Conservation (phyloP, 2,113 vertebrate species). For the Alexandromys fortis region DNA sequence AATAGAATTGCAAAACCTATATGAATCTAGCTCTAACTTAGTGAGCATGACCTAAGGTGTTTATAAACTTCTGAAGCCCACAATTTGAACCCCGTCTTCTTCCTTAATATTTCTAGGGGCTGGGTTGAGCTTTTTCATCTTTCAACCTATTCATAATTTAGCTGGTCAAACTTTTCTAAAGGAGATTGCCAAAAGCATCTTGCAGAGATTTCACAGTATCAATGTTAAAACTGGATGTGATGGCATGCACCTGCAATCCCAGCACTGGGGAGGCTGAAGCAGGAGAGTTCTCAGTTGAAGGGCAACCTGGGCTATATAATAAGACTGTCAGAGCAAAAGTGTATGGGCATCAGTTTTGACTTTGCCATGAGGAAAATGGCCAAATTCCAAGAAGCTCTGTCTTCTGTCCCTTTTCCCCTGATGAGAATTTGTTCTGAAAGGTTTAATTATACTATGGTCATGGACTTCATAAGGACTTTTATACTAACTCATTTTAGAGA, state of each 20-base stretch:
- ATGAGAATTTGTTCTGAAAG: slow-evolving; percentile 4
- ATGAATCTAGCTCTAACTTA: neutral
- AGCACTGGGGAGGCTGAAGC: neutral
- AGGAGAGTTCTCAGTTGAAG: neutral
- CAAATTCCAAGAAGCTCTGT: neutral
- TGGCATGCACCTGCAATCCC: neutral
- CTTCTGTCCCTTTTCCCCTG: neutral
- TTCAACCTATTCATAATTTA: neutral
- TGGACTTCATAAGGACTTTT: neutral
- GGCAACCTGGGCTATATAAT: neutral
- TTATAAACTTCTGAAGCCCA: neutral
- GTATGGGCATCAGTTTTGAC: neutral
- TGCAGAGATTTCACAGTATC: neutral
- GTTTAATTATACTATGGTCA: neutral
- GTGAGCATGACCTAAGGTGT: neutral
- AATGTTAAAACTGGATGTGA: neutral
- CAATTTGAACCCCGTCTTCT: neutral
- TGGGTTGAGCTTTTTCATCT: neutral
- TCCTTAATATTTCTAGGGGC: neutral
- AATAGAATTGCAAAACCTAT: slow-evolving; percentile 29
- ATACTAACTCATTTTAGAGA: neutral
- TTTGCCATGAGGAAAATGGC: neutral
- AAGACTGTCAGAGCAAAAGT: neutral
- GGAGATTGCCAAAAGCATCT: neutral
- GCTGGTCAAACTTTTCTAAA: neutral